Evolutionary conservation across 1,140 invertebrate genomes (phyloP).

Genomic region (Hylyphantes graminicola): DNA sequence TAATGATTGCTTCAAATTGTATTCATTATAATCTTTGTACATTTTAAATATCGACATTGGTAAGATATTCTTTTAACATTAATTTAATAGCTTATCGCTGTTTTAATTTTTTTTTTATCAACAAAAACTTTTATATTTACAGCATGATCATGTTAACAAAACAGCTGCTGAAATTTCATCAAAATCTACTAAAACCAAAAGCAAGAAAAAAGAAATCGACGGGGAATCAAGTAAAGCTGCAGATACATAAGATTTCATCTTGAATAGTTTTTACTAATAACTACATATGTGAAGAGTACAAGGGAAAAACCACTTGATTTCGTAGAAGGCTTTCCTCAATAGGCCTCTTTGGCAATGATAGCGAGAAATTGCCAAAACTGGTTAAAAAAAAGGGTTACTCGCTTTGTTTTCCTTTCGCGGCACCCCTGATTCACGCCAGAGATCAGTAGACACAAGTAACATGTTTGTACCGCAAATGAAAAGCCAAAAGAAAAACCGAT

Average conservation of each 20-base stretch:
- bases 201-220: slow-evolving; percentile 20
- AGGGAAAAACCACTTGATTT: too few species aligned
- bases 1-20: neutral
- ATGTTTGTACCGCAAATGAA: too few species aligned
- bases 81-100: neutral
- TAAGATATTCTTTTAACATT: neutral
- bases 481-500: too few species aligned
- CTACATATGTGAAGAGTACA: too few species aligned
- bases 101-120: neutral
- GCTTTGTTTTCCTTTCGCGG: too few species aligned
- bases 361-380: too few species aligned
- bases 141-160: slow-evolving; percentile 26
- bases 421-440: too few species aligned
- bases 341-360: too few species aligned
- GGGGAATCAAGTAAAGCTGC: neutral
- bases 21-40: neutral
- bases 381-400: too few species aligned
- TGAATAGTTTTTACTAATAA: too few species aligned
- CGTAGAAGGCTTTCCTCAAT: too few species aligned
- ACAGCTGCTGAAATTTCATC: slow-evolving; percentile 11
- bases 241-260: neutral
- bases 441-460: too few species aligned
- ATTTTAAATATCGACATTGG: neutral
- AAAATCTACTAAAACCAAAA: neutral
- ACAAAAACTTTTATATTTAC: neutral